These are phyloP conservation scores for Stenoptilia bipunctidactyla DNA, from an alignment of 2,888 invertebrate genomes.

Conservation along the genomic window DNA sequence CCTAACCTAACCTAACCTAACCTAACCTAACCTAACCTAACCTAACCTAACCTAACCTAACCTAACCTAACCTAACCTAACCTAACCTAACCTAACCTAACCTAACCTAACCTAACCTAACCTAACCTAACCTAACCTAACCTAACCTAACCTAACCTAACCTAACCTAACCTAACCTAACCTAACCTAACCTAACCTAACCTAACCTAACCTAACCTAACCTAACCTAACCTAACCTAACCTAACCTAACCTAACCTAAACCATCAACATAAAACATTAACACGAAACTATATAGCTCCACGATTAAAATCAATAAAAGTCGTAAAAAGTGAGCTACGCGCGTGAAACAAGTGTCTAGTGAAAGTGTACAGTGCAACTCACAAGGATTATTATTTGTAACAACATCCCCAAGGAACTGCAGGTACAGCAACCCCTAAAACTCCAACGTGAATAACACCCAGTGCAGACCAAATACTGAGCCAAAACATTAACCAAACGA, in stretches of 20 bases:
- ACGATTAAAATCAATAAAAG: too few species aligned
- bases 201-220: constrained; percentile 6
- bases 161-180: constrained; percentile 6
- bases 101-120: constrained; percentile 6
- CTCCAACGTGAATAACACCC: too few species aligned
- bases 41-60: constrained; percentile 6
- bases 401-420: too few species aligned
- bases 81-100: constrained; percentile 6
- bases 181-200: constrained; percentile 6
- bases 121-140: constrained; percentile 7
- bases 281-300: too few species aligned
- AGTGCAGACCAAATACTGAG: too few species aligned
- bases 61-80: constrained; percentile 6
- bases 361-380: too few species aligned
- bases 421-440: too few species aligned
- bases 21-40: constrained; percentile 6
- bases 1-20: constrained; percentile 6
- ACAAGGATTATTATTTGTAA: too few species aligned
- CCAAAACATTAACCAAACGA: too few species aligned
- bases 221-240: constrained; percentile 6
- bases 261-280: constrained; percentile 4
- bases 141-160: constrained; percentile 7
- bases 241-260: constrained; percentile 6
- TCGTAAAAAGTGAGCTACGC: too few species aligned
- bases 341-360: too few species aligned